Base-by-base conservation (phyloP, 2,113 vertebrate genomes). In the Cyprinodon variegatus region DNA sequence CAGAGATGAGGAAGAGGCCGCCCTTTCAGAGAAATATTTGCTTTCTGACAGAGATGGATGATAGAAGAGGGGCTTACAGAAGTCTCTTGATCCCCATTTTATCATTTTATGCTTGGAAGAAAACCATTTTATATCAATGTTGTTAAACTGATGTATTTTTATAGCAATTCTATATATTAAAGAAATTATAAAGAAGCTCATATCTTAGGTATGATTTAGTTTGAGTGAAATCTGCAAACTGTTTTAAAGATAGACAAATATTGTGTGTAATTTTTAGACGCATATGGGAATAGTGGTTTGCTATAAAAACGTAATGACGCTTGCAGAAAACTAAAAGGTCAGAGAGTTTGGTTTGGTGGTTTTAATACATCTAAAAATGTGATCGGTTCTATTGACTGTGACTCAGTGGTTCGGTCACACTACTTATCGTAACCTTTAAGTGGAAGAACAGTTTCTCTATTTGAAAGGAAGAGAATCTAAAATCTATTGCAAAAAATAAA, bases 1-100 rank as follows among this genome's bases (percentile, higher is more conserved):
- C 64, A 37, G 69, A 67, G 50, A 57, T 2, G 50, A 57, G 50
- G 50, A 57, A n/a, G 50, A 8, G 50, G 9, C n/a, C 50, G n/a
- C 50, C 29, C 11, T 48, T 62, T 66, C 40, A 78, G n/a, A 60
- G 67, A 72, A 65, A 75, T 4, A 4, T 20, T 68, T 5, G 3
- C 22, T 41, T 60, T 59, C 64, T 79, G 46, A 2, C 3, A 37
- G 14, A 38, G 15, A 39, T 75, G 8, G 2, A 63, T 37, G n/a
- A 65, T 12, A 8, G 65, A 5, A 20, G 1, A 0, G 36, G 61
- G 11, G 15, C 22, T 14, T 12, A 61, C 60, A 39, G 61, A 57
- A 59, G 0, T 13, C 9, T 29, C 29, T 29, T 29, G 29, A 29
- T 29, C 29, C 29, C 9, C 41, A 41, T 41, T 41, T 41, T 41